phyloP scores from a whole-genome alignment of 1,140 invertebrate genomes.

The Neomicropteryx cornuta region DNA sequence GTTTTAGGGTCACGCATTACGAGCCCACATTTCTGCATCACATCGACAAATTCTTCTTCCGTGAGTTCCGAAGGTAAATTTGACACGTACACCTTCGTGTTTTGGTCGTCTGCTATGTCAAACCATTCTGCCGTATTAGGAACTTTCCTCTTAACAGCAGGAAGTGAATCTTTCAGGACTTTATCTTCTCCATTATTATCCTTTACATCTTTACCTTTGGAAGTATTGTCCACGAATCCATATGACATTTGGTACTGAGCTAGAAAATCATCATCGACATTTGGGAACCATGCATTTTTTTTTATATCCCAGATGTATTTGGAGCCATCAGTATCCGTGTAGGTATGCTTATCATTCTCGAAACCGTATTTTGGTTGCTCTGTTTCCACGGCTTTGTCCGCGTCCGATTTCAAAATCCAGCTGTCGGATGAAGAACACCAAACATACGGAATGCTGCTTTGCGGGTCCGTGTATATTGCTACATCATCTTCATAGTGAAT shows the following conservation, averaged over 20 bases:
- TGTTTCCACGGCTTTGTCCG: constrained; percentile 24
- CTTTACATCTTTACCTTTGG: constrained; percentile 22
- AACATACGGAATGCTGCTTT: constrained; percentile 50
- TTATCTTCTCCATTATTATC: constrained; percentile 19
- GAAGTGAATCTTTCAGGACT: constrained; percentile 17
- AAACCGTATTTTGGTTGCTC: constrained; percentile 46
- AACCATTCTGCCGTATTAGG: constrained; percentile 71
- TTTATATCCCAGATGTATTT: constrained; percentile 84
- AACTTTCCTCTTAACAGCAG: constrained; percentile 30
- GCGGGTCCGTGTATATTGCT: constrained; percentile 65
- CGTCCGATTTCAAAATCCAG: constrained; percentile 43
- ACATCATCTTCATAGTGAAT: constrained; percentile 51
- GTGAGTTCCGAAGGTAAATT: constrained; percentile 85
- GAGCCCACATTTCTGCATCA: constrained; percentile 96
- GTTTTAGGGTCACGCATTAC: constrained; percentile 77
- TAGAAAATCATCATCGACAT: constrained; percentile 95
- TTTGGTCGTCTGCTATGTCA: constrained; percentile 82
- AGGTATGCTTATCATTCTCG: constrained; percentile 68
- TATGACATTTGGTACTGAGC: constrained; percentile 94
- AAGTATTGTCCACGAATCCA: constrained; percentile 61
- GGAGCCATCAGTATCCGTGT: constrained; percentile 80
- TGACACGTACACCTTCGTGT: constrained; percentile 95
- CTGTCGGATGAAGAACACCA: constrained; percentile 52
- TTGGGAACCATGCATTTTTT: constrained; percentile 93
- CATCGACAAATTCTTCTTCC: constrained; percentile 77